Percentiles rank a stretch among this genome's conserved stretches.
Evolutionary conservation across 92 coral and sea anemone species (phyloP).

Genomic region (Parazoanthus darwini): DNA sequence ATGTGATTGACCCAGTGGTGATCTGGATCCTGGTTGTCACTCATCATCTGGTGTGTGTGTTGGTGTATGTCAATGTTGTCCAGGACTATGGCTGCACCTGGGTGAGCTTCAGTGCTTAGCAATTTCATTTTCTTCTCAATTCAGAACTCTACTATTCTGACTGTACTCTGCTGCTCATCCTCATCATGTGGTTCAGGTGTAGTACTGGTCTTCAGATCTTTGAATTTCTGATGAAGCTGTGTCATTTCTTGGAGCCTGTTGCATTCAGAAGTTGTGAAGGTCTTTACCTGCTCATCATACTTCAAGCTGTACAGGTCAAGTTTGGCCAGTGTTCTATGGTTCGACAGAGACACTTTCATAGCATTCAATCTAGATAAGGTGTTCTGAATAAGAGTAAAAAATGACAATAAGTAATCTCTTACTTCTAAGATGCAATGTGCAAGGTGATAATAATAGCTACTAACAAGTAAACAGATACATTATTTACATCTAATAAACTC

Average conservation of each 20-base stretch:
- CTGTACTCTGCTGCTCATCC: background rate
- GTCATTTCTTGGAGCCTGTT: background rate
- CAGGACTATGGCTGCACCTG: slow-evolving; percentile 30
- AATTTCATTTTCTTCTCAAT: background rate
- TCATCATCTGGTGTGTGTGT: slow-evolving; percentile 21
- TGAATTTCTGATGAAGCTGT: background rate
- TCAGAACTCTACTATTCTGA: background rate
- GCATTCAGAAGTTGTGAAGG: background rate
- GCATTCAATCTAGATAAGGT: background rate
- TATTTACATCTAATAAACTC: too few relatives aligned
- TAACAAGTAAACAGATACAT: background rate
- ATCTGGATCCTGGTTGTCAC: slow-evolving; percentile 34
- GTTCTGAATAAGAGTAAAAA: background rate
- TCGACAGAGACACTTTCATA: background rate
- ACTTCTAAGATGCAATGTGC: too few relatives aligned
- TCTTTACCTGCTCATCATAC: background rate
- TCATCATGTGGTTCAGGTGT: background rate
- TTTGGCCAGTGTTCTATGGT: background rate
- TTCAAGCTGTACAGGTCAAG: background rate
- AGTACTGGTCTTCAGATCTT: background rate
- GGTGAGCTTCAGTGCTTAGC: background rate
- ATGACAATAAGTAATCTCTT: background rate
- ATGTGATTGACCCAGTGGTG: slow-evolving; percentile 44
- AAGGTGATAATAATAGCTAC: too few relatives aligned
- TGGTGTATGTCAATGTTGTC: slow-evolving; percentile 35